phyloP scores from a whole-genome alignment of 2,113 vertebrate genomes.

The Cheirogaleus medius region DNA sequence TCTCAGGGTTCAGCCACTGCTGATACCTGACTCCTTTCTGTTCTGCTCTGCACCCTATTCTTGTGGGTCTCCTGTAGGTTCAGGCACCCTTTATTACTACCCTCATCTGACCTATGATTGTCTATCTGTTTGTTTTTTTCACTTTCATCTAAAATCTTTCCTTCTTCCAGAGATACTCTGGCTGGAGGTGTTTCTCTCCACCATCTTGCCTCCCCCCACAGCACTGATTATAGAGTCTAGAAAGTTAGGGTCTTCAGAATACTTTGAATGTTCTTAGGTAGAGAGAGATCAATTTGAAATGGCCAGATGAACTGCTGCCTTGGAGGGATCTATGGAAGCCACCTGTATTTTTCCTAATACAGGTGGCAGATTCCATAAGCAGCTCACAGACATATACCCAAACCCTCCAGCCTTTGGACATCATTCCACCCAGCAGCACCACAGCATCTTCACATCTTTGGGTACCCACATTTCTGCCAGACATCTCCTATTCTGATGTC shows the following conservation, averaged over 20 bases:
- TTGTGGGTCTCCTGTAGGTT: no score
- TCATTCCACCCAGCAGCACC: background rate
- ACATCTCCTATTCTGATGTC: background rate
- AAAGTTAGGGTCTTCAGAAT: background rate
- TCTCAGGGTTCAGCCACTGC: no score
- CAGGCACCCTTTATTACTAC: no score
- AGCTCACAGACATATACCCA: background rate
- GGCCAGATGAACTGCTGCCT: background rate
- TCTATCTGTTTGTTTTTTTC: no score
- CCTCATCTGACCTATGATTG: no score
- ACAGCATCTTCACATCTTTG: background rate
- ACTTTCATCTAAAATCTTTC: no score
- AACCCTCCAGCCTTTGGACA: background rate
- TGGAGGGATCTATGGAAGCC: background rate
- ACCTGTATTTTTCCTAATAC: background rate
- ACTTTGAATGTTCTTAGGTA: background rate
- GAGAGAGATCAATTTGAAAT: background rate
- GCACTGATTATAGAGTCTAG: background rate
- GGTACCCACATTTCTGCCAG: background rate
- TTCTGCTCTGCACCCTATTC: no score
- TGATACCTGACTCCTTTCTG: no score
- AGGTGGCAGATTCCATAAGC: background rate
- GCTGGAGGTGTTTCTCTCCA: no score
- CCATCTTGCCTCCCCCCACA: no score
- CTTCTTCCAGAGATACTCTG: no score